Evolutionary conservation across 2,113 vertebrate genomes (phyloP).

Genomic region (Atherinomorus stipes): DNA sequence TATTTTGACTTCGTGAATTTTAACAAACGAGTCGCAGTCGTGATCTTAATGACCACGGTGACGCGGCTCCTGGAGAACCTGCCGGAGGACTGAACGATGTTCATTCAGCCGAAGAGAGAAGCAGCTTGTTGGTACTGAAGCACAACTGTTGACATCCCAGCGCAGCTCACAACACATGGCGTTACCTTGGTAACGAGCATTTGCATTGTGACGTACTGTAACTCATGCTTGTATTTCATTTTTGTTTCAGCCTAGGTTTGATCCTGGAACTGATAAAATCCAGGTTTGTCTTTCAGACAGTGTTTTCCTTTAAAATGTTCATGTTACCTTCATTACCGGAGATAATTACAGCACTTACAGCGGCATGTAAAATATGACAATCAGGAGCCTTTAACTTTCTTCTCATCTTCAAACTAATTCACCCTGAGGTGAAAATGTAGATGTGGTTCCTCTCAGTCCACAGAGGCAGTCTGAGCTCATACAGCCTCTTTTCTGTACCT

Average conservation of each 20-base stretch:
- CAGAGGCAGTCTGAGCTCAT: too few species aligned
- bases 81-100: background rate
- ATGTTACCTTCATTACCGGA: constrained; percentile 46
- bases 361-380: constrained; percentile 43
- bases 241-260: constrained; percentile 13
- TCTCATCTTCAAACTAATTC: too few species aligned
- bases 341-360: constrained; percentile 28
- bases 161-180: constrained; percentile 39
- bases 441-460: too few species aligned
- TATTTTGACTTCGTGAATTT: background rate
- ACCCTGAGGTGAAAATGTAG: too few species aligned
- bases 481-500: too few species aligned
- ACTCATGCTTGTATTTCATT: constrained; percentile 16
- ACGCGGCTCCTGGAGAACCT: too few species aligned
- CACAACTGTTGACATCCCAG: constrained; percentile 13
- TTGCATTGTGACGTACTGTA: constrained; percentile 18
- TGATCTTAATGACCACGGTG: too few species aligned
- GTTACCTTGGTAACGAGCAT: constrained; percentile 37
- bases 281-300: background rate
- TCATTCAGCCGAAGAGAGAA: background rate
- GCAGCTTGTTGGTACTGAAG: constrained; percentile 9
- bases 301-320: background rate
- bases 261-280: too few species aligned
- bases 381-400: constrained; percentile 23
- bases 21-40: too few species aligned